phyloP scores from a whole-genome alignment of 2,797 vertebrate genomes.

The Falco cherrug region DNA sequence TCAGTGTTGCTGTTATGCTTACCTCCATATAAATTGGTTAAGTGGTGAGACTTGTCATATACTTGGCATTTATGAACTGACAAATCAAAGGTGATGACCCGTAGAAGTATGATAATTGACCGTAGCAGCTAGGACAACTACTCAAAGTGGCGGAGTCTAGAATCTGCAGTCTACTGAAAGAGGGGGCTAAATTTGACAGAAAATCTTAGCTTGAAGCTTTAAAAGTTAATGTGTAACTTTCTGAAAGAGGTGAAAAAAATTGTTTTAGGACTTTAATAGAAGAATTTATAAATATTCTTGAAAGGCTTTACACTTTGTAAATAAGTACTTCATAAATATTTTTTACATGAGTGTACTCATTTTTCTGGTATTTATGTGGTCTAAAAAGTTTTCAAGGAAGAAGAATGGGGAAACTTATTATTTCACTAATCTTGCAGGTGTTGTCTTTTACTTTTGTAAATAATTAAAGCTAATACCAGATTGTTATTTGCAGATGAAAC shows the following conservation, averaged over 20 bases:
- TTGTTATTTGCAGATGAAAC: conserved; percentile 75
- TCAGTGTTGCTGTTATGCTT: background rate
- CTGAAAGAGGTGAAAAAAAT: background rate
- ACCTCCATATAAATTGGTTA: background rate
- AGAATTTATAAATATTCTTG: background rate
- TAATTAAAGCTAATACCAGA: background rate
- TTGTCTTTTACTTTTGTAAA: background rate
- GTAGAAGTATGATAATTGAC: background rate
- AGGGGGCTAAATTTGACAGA: background rate
- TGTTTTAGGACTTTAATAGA: background rate
- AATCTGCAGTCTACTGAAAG: background rate
- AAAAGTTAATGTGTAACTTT: background rate
- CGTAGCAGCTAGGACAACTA: background rate
- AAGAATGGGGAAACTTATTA: background rate
- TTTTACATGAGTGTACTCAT: background rate
- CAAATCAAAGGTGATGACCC: background rate
- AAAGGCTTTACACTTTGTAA: background rate
- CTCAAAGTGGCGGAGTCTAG: background rate
- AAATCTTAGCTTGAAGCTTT: background rate
- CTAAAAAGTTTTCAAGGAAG: background rate
- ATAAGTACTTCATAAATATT: background rate
- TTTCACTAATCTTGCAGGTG: background rate
- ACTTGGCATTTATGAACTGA: background rate
- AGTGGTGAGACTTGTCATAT: background rate
- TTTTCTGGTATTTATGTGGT: background rate